phyloP scores from a whole-genome alignment of 2,888 invertebrate species.

The Leucania comma region DNA sequence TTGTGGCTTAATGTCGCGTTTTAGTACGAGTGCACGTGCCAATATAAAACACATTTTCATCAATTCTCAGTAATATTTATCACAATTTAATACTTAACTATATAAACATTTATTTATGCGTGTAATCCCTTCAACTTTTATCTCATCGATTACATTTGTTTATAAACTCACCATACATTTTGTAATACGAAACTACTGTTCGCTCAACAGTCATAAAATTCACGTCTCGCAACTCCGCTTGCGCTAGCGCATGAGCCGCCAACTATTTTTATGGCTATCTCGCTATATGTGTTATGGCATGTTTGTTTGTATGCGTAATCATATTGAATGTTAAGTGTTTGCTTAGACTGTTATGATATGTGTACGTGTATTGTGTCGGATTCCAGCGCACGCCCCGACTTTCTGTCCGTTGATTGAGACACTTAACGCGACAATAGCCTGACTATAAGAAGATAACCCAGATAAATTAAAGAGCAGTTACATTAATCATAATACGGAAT shows the following conservation, averaged over 20 bases:
- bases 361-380: slow-evolving; percentile 40
- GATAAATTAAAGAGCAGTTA: slow-evolving; percentile 10
- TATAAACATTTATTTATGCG: slow-evolving; percentile 7
- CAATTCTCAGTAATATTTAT: slow-evolving; percentile 8
- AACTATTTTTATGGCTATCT: slow-evolving; percentile 63
- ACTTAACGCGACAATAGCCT: slow-evolving; percentile 40
- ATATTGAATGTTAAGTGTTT: slow-evolving; percentile 62
- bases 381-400: slow-evolving; percentile 27
- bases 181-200: slow-evolving; percentile 50
- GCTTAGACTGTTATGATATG: slow-evolving; percentile 55
- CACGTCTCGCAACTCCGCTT: slow-evolving; percentile 46
- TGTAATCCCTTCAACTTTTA: slow-evolving; percentile 28
- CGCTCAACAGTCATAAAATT: slow-evolving; percentile 56
- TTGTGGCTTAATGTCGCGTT: not conserved
- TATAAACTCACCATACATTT: slow-evolving; percentile 43
- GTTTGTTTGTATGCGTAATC: slow-evolving; percentile 56
- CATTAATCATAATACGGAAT: not conserved
- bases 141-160: slow-evolving; percentile 42
- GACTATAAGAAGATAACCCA: slow-evolving; percentile 23
- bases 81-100: not conserved
- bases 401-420: slow-evolving; percentile 48
- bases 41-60: not conserved
- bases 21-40: not conserved
- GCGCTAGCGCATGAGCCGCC: slow-evolving; percentile 49
- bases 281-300: slow-evolving; percentile 31